phyloP scores from a whole-genome alignment of 2,888 invertebrate genomes.

The Noctua pronuba region DNA sequence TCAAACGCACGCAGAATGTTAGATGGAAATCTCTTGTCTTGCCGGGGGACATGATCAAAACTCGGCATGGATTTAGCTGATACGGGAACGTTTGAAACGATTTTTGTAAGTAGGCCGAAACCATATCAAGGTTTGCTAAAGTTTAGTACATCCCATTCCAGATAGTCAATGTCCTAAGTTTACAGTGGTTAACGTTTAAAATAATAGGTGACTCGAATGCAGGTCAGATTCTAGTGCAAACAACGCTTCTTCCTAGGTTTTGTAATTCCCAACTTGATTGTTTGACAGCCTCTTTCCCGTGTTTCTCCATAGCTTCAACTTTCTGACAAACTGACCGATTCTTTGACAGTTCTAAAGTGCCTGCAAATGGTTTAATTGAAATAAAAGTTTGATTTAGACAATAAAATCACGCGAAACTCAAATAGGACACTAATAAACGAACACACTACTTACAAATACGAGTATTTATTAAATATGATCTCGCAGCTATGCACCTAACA shows the following conservation, averaged over 20 bases:
- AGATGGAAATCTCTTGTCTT: constrained; percentile 19
- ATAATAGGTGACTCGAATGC: not conserved
- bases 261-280: not conserved
- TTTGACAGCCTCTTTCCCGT: not conserved
- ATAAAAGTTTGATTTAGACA: not conserved
- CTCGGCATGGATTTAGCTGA: constrained; percentile 1
- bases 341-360: not conserved
- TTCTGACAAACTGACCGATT: not conserved
- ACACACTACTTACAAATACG: not conserved
- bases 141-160: not conserved
- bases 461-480: not conserved
- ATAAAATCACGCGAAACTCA: not conserved
- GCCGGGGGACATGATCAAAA: constrained; percentile 4
- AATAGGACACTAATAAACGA: not conserved
- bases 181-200: not conserved
- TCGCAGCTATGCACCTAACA: not conserved
- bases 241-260: not conserved
- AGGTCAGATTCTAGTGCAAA: not conserved
- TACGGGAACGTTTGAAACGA: not conserved
- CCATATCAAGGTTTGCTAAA: not conserved
- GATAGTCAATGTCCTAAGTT: too few species aligned
- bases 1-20: constrained; percentile 3
- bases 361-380: not conserved
- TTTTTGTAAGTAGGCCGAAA: not conserved
- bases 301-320: not conserved